Evolutionary conservation across 2,888 invertebrate species (phyloP).

Genomic region (Cephus pygmeus): DNA sequence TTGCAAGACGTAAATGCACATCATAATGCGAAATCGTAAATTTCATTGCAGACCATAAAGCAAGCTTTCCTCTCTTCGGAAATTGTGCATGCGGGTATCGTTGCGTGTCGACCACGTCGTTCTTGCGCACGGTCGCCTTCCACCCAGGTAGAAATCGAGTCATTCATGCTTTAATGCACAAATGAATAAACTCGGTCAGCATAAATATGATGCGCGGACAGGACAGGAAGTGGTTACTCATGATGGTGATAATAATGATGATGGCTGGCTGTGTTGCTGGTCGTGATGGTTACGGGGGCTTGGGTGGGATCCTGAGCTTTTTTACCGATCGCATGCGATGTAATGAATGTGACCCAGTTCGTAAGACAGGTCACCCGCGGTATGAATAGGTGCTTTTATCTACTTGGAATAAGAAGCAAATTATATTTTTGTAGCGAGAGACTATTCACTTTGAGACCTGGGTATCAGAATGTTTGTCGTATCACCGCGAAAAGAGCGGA

Average conservation of each 20-base stretch:
- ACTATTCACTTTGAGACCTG: conserved; percentile 3
- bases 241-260: background rate
- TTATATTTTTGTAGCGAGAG: conserved; percentile 35
- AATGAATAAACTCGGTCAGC: background rate
- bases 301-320: conserved; percentile 10
- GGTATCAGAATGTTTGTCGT: background rate
- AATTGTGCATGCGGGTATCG: background rate
- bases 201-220: background rate
- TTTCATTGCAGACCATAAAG: background rate
- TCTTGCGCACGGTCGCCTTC: background rate
- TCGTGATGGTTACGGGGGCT: background rate
- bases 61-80: background rate
- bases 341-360: conserved; percentile 60
- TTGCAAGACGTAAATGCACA: background rate
- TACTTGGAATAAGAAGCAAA: conserved; percentile 39
- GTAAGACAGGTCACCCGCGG: conserved; percentile 34
- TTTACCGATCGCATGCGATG: conserved; percentile 32
- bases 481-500: background rate
- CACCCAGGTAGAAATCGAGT: background rate
- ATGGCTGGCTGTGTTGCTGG: background rate
- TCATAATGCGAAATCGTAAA: background rate
- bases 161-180: background rate
- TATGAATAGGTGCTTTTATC: conserved; percentile 51
- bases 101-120: background rate
- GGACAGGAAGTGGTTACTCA: background rate